Percentiles rank a stretch among this genome's conserved stretches.
phyloP scores from a whole-genome alignment of 2,797 vertebrate species.

The Hyperoplus lanceolatus region DNA sequence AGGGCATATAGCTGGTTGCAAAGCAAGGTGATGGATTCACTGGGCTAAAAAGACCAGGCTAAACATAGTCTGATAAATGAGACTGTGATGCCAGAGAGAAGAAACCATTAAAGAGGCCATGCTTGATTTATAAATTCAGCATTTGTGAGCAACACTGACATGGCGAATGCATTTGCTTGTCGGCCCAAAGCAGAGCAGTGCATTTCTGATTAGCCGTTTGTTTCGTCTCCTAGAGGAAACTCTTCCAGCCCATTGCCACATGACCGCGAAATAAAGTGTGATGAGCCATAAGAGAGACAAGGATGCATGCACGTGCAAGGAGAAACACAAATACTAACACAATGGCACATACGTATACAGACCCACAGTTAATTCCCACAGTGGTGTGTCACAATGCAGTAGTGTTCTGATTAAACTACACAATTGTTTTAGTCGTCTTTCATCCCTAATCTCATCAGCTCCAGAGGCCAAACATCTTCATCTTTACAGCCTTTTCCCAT shows the following conservation, averaged over 20 bases:
- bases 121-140: conserved; percentile 38
- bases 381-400: conserved; percentile 54
- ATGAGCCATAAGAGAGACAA: conserved; percentile 40
- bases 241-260: conserved; percentile 29
- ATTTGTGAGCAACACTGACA: conserved; percentile 9
- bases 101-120: conserved; percentile 37
- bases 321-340: conserved; percentile 25
- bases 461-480: conserved; percentile 24
- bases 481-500: background rate
- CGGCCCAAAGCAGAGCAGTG: conserved; percentile 12
- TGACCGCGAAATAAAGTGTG: conserved; percentile 29
- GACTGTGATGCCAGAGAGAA: conserved; percentile 36
- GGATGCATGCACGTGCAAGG: conserved; percentile 32
- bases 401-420: conserved; percentile 31
- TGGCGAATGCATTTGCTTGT: conserved; percentile 14
- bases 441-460: conserved; percentile 39
- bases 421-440: conserved; percentile 48
- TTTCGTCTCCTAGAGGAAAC: conserved; percentile 41
- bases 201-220: conserved; percentile 44
- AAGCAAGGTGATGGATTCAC: background rate
- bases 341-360: background rate
- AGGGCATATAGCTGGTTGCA: background rate
- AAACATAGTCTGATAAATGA: conserved; percentile 46
- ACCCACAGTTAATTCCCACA: conserved; percentile 20
- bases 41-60: conserved; percentile 15